Base-by-base conservation (phyloP, 2,113 vertebrate genomes). In the Myocastor coypus region DNA sequence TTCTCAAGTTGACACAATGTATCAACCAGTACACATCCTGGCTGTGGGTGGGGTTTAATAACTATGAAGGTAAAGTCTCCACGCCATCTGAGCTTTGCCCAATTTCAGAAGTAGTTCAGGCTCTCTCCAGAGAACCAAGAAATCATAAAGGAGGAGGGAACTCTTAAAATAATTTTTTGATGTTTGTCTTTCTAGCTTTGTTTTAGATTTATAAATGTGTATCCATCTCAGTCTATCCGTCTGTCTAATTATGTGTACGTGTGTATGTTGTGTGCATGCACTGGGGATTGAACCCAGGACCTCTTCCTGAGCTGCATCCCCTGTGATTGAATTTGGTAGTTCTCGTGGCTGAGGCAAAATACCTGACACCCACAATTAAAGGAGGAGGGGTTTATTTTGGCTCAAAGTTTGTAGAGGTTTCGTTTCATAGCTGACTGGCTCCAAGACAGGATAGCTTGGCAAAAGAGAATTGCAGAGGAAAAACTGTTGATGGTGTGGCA, bases 111-210 rank as follows among this genome's bases (percentile, higher is more conserved):
- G 52, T 83, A 94, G 34, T 69, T 73, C 50, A 59, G 22, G 11
- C 61, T 86, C 9, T 91, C 55, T 61, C 92, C n/a, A 87, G 68
- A 85, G 73, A 77, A 86, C 71, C 37, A 69, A 69, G 50, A 96
- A 83, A 83, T 77, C 84, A 83, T n/a, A 92, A 95, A 92, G 28
- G 63, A 64, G 84, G 85, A 64, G 14, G 68, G 1, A 61, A 5
- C 19, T 46, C 52, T 77, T 40, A 93, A 77, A 77, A 46, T 3
- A 3, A 66, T 16, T 61, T 89, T 63, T 92, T 85, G 63, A 57
- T 68, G 5, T 91, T 94, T 75, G 40, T 71, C 16, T 19, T 93
- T 77, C 30, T 9, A 63, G 50, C 63, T 87, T 61, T 85, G 46
- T 46, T 92, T 90, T 61, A 82, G 66, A 93, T 61, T 16, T 3